Evolutionary conservation across 2,888 invertebrate genomes (phyloP).

Genomic region (Megaustenia siamemsis): DNA sequence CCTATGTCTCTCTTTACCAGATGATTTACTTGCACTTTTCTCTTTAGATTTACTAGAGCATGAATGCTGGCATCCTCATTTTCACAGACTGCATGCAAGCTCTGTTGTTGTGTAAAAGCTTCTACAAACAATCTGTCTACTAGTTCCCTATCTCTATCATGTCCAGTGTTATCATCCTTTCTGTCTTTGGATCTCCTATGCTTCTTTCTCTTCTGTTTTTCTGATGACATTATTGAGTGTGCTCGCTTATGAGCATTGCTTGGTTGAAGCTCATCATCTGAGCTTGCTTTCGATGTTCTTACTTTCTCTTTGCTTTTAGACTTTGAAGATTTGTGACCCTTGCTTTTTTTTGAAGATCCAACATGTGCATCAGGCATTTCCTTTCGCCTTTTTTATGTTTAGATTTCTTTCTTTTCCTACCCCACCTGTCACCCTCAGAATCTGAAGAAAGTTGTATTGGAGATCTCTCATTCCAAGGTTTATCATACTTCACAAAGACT

Average conservation of each 20-base stretch:
- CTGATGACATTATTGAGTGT: slow-evolving; percentile 8
- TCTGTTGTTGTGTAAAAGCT: slow-evolving; percentile 31
- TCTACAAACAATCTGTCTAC: slow-evolving; percentile 54
- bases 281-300: slow-evolving; percentile 17
- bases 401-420: slow-evolving; percentile 46
- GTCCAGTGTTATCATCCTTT: not conserved
- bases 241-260: not conserved
- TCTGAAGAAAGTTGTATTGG: slow-evolving; percentile 79
- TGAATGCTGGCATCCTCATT: not conserved
- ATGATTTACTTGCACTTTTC: not conserved
- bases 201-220: slow-evolving; percentile 24
- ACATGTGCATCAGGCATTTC: slow-evolving; percentile 8
- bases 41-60: slow-evolving; percentile 37
- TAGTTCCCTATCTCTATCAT: slow-evolving; percentile 55
- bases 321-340: slow-evolving; percentile 34
- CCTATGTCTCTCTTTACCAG: slow-evolving; percentile 36
- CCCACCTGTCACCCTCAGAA: slow-evolving; percentile 52
- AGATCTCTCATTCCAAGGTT: slow-evolving; percentile 85
- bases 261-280: slow-evolving; percentile 2
- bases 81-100: not conserved
- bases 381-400: slow-evolving; percentile 59
- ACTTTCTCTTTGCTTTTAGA: slow-evolving; percentile 23
- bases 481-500: slow-evolving; percentile 84
- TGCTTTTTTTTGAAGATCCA: slow-evolving; percentile 24
- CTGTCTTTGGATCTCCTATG: slow-evolving; percentile 37